Evolutionary conservation across 2,797 vertebrate species (phyloP).

Genomic region (Megaceryle alcyon): DNA sequence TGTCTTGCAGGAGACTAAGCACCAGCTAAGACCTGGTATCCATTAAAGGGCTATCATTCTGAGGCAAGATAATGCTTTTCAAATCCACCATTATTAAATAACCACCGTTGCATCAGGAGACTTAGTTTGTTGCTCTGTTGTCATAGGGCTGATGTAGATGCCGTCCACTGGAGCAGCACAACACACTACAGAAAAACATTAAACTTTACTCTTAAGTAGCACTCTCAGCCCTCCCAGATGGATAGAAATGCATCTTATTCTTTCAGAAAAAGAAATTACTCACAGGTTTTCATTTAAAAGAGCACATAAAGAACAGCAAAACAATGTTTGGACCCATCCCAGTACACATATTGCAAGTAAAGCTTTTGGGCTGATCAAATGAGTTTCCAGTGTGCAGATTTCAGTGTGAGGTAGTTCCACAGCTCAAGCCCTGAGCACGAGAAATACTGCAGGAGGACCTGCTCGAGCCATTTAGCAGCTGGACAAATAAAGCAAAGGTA

Average conservation of each 20-base stretch:
- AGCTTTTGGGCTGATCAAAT: not conserved
- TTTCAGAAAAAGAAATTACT: not conserved
- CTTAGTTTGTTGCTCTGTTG: not conserved
- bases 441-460: not conserved
- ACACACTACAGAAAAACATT: not conserved
- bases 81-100: not conserved
- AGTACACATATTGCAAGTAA: fast-evolving
- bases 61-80: not conserved
- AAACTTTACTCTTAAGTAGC: not conserved
- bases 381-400: not conserved
- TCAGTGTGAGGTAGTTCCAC: not conserved
- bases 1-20: not conserved
- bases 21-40: not conserved
- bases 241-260: not conserved
- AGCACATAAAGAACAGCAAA: not conserved
- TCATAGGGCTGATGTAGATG: not conserved
- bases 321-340: not conserved
- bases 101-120: fast-evolving
- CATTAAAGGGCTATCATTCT: not conserved
- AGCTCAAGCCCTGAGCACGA: not conserved
- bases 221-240: not conserved
- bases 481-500: not conserved
- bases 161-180: not conserved
- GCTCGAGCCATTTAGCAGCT: not conserved
- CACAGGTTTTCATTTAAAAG: not conserved